phyloP scores from a whole-genome alignment of 2,888 invertebrate genomes.

The Stictocephala bisonia region DNA sequence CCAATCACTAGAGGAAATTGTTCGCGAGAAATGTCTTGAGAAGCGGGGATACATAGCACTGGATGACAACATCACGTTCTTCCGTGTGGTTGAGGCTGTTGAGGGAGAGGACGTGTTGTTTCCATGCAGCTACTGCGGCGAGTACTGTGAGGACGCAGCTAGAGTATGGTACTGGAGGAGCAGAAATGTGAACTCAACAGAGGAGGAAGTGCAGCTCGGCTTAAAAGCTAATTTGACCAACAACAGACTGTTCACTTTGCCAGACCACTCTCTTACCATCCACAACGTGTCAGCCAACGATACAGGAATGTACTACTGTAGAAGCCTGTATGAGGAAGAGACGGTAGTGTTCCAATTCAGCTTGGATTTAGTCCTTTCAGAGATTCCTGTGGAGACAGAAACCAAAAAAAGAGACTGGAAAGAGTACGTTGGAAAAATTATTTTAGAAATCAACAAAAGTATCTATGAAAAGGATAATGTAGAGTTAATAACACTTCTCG shows the following conservation, averaged over 20 bases:
- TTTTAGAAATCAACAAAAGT: neutral
- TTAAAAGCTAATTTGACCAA: neutral
- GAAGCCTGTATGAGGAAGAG: neutral
- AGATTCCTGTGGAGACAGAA: neutral
- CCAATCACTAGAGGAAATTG: too few relatives aligned
- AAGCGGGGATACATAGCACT: neutral
- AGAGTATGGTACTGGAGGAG: neutral
- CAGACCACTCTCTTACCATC: slow-evolving; percentile 12
- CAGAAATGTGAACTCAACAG: neutral
- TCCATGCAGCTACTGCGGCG: slow-evolving; percentile 7
- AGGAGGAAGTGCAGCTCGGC: neutral
- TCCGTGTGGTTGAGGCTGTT: neutral
- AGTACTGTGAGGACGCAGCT: neutral
- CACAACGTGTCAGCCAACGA: neutral
- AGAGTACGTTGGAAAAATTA: neutral
- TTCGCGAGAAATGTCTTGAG: neutral
- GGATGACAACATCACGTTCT: slow-evolving; percentile 17
- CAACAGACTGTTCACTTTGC: neutral
- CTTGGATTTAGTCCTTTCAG: neutral
- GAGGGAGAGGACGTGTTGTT: neutral
- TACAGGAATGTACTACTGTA: slow-evolving; percentile 1
- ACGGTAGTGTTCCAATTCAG: neutral
- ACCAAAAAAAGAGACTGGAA: neutral
- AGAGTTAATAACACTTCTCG: neutral
- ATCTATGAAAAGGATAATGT: neutral